A percentile compares a stretch with the other conserved stretches of the same genome.
Evolutionary conservation across 1,140 invertebrate genomes (phyloP).

Genomic region (Halictus rubicundus): DNA sequence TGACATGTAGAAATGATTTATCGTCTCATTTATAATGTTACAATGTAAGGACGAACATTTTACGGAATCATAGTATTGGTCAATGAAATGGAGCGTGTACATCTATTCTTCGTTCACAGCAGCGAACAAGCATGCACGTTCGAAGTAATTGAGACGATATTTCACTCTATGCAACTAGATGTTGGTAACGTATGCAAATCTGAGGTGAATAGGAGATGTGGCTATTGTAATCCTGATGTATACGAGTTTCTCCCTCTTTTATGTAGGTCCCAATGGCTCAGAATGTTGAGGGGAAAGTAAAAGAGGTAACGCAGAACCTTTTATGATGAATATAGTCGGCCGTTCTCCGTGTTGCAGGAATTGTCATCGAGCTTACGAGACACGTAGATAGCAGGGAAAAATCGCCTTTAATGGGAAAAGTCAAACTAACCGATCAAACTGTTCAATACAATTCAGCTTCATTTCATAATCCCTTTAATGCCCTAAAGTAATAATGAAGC

Average conservation of each 20-base stretch:
- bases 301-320: background rate
- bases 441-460: too few relatives aligned
- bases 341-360: background rate
- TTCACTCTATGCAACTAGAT: constrained; percentile 1
- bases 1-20: too few relatives aligned
- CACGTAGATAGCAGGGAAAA: background rate
- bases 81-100: background rate
- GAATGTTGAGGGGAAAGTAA: background rate
- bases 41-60: background rate
- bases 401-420: background rate
- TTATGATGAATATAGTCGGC: constrained; percentile 1
- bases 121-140: constrained; percentile 1
- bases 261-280: background rate
- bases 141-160: constrained; percentile 34
- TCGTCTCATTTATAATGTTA: too few relatives aligned
- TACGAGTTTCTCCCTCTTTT: constrained; percentile 24
- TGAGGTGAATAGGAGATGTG: background rate
- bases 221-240: background rate
- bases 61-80: background rate
- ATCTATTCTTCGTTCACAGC: background rate
- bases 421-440: too few relatives aligned
- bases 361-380: background rate
- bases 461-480: too few relatives aligned
- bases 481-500: too few relatives aligned
- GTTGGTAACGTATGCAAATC: constrained; percentile 31